Conservation (phyloP, 2,888 invertebrate species). For the Tetragonisca angustula region DNA sequence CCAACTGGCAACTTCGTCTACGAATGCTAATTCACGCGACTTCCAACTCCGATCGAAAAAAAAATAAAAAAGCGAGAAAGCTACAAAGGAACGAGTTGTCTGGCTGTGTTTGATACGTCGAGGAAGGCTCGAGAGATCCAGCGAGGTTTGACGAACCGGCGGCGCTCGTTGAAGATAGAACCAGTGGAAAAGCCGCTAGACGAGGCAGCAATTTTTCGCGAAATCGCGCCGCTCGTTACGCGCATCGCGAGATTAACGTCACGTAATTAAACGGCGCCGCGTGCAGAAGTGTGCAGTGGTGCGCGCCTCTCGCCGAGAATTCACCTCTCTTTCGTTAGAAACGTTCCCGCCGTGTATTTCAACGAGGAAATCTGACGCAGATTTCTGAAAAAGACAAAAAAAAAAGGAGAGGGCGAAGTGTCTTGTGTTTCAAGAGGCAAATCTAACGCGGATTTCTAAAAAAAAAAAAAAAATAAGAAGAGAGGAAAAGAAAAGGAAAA, state of each 20-base stretch:
- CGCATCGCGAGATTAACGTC: conserved; percentile 42
- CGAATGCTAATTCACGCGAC: too few relatives aligned
- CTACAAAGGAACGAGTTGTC: not conserved
- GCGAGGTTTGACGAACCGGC: not conserved
- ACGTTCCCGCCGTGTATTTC: not conserved
- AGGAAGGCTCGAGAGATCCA: too few relatives aligned
- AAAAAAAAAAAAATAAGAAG: not conserved
- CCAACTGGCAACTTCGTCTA: too few relatives aligned
- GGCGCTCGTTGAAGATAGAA: not conserved
- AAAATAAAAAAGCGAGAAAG: too few relatives aligned
- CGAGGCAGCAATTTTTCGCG: conserved; percentile 41
- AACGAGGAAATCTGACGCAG: not conserved
- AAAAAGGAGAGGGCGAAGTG: not conserved
- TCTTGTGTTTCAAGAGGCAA: not conserved
- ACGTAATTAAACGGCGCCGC: conserved; percentile 56
- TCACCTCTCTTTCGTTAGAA: not conserved
- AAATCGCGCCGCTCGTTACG: conserved; percentile 48
- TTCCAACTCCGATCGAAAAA: too few relatives aligned
- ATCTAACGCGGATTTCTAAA: too few relatives aligned
- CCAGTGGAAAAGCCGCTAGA: conserved; percentile 10
- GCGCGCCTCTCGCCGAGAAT: conserved; percentile 7
- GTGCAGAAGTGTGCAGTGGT: conserved; percentile 33
- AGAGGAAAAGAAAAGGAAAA: not conserved
- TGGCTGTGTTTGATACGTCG: not conserved
- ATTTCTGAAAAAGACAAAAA: not conserved